Evolutionary conservation across 2,113 vertebrate species (phyloP).

Genomic region (Nyctibius bracteatus): DNA sequence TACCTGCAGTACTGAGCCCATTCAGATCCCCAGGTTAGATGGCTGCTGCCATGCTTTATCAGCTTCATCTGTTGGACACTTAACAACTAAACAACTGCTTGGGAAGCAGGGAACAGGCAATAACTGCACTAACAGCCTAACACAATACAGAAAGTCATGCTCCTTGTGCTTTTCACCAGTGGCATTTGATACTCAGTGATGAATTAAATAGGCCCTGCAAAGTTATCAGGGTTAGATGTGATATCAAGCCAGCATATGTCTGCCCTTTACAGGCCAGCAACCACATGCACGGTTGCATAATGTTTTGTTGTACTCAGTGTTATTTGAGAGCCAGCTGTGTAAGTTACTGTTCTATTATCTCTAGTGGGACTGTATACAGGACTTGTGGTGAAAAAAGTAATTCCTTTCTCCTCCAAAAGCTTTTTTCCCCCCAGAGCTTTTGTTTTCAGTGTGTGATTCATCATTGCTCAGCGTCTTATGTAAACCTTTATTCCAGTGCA

Average conservation of each 20-base stretch:
- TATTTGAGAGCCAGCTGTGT: neutral
- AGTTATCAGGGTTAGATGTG: neutral
- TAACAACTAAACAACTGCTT: neutral
- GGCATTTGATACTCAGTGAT: neutral
- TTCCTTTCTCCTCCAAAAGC: neutral
- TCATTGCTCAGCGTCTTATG: conserved; percentile 18
- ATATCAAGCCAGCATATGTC: neutral
- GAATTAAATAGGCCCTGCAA: neutral
- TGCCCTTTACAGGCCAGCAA: neutral
- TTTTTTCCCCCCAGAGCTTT: neutral
- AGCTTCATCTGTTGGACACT: neutral
- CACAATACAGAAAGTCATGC: neutral
- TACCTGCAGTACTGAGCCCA: neutral
- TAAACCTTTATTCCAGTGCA: conserved; percentile 47
- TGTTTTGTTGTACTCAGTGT: neutral
- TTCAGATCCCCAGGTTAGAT: neutral
- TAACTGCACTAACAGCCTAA: neutral
- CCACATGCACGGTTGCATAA: neutral
- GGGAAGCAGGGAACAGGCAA: neutral
- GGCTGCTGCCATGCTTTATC: neutral
- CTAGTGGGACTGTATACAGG: neutral
- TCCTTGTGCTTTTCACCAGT: neutral
- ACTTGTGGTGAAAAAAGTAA: neutral
- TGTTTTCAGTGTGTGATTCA: conserved; percentile 20
- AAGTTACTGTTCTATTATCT: neutral